Conservation (phyloP, 2,888 invertebrate genomes). For the Synanthedon tipuliformis region DNA sequence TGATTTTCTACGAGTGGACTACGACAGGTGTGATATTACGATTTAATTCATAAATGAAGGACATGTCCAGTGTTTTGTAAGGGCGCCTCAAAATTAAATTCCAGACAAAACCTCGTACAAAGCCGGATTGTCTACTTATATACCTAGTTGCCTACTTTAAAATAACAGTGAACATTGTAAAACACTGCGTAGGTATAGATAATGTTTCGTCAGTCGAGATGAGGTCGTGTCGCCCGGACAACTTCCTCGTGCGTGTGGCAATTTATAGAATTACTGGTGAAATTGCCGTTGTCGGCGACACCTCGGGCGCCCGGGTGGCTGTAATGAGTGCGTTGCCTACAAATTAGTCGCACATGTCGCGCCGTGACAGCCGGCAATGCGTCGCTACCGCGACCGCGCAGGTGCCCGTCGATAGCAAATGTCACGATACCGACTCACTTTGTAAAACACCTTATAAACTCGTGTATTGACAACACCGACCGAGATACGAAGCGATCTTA, state of each 20-base stretch:
- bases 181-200: no score
- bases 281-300: constrained; percentile 54
- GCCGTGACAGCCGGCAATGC: constrained; percentile 49
- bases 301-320: constrained; percentile 48
- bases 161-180: no score
- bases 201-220: constrained; percentile 17
- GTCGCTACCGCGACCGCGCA: constrained; percentile 15
- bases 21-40: no score
- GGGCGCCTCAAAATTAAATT: no score
- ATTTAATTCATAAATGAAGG: no score
- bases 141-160: no score
- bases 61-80: no score
- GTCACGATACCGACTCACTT: constrained; percentile 8
- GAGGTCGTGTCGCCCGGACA: constrained; percentile 23
- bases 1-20: no score
- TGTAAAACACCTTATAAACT: constrained; percentile 1
- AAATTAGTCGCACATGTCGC: constrained; percentile 67
- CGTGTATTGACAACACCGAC: not conserved
- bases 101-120: no score
- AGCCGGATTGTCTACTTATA: no score
- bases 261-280: constrained; percentile 55
- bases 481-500: not conserved
- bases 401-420: constrained; percentile 6
- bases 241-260: constrained; percentile 49
- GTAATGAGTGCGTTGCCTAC: constrained; percentile 59